These are phyloP conservation scores for Gadus macrocephalus DNA, from an alignment of 2,113 vertebrate genomes.

Conservation along the genomic window DNA sequence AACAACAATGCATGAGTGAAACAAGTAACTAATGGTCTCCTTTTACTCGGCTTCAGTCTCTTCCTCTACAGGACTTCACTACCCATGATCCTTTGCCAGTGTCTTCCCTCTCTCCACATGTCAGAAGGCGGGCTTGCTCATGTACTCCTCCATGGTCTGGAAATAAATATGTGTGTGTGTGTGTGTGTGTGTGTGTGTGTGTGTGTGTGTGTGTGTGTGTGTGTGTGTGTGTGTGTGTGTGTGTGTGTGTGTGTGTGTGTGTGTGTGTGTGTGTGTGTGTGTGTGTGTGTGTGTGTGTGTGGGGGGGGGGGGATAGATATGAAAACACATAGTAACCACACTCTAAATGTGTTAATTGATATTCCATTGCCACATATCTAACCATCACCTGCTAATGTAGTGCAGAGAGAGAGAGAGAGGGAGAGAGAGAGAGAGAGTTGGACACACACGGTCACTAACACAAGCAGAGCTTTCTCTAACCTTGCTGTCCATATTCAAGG, in stretches of 20 bases:
- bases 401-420: conserved; percentile 32
- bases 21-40: too few relatives aligned
- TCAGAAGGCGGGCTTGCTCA: conserved; percentile 79
- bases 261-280: too few relatives aligned
- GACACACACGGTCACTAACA: conserved; percentile 55
- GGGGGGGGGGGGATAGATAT: conserved; percentile 19
- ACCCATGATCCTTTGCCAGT: conserved; percentile 17
- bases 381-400: conserved; percentile 29
- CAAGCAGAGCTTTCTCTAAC: conserved; percentile 66
- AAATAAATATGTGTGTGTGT: conserved; percentile 11
- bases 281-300: too few relatives aligned
- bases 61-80: conserved; percentile 15
- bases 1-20: too few relatives aligned
- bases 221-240: too few relatives aligned
- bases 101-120: background rate
- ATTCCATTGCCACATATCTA: conserved; percentile 41
- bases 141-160: conserved; percentile 78
- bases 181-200: too few relatives aligned
- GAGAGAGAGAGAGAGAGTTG: too few relatives aligned
- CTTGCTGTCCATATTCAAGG: conserved; percentile 74
- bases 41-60: background rate
- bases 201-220: too few relatives aligned
- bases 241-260: too few relatives aligned
- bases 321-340: background rate
- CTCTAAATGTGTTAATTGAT: conserved; percentile 12